Base-by-base conservation (phyloP, 2,113 vertebrate species). In the Cairina moschata region DNA sequence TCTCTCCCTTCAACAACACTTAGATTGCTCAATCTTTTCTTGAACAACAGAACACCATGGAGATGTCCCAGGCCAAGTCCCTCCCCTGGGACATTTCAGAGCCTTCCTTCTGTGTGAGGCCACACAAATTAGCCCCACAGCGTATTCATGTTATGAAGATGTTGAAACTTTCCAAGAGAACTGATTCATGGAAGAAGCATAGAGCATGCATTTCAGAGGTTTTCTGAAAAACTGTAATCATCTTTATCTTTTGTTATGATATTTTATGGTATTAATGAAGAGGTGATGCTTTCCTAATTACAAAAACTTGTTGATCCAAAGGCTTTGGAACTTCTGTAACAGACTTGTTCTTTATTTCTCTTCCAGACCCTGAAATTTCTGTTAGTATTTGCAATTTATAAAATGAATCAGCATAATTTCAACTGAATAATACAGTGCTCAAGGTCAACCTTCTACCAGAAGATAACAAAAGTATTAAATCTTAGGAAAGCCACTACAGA, bases 81-180 rank as follows among this genome's bases (percentile, higher is more conserved):
- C 13, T 60, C 5, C 21, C 54, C 25, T 12, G 16, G 22, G 55
- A 6, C 0, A 0, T 29, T 31, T 62, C 59, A 66, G 88, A 90
- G 3, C 36, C 52, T 42, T 38, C 16, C 25, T 85, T 40, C 46
- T 60, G n/a, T 16, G 11, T 2, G 42, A 68, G 36, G 69, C 52
- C 75, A 46, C 86, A 46, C 18, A 11, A 76, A 32, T 5, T 34
- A 90, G 63, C 5, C 26, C 71, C 1, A 1, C 22, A 69, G 44
- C 12, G 17, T 20, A 42, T 0, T 0, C 36, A 2, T 13, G 4
- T 11, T 14, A 36, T 0, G 0, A 55, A 50, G 26, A 48, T 8
- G 11, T 36, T 42, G 26, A 80, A 59, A 68, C 11, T 59, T 84
- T 84, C 29, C 50, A 42, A 65, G 69, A 48, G 5, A 75, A 60